phyloP scores from a whole-genome alignment of 2,113 vertebrate genomes.

The Cervus canadensis region DNA sequence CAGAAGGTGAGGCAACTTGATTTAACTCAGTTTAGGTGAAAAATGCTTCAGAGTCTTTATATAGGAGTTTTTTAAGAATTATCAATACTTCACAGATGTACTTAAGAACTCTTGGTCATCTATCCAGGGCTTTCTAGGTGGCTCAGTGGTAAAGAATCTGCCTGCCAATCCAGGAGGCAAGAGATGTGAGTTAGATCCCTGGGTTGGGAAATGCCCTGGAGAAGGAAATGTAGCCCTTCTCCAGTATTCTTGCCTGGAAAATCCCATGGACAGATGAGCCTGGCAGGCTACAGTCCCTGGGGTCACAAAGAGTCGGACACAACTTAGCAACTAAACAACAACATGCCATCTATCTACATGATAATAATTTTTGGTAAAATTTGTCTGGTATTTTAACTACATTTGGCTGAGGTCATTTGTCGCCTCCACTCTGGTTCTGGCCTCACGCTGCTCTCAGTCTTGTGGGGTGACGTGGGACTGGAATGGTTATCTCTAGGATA shows the following conservation, averaged over 20 bases:
- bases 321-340: background rate
- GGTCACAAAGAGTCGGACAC: background rate
- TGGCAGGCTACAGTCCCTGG: background rate
- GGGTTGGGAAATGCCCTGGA: background rate
- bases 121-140: background rate
- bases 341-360: rapidly evolving
- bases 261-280: background rate
- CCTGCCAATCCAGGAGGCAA: background rate
- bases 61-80: background rate
- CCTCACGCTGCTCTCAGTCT: background rate
- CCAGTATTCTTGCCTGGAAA: background rate
- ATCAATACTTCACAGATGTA: background rate
- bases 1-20: background rate
- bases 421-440: background rate
- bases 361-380: background rate
- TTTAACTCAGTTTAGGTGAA: background rate
- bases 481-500: background rate
- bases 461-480: background rate
- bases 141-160: background rate
- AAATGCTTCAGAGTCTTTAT: background rate
- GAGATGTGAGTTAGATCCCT: background rate
- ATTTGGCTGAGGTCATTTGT: background rate
- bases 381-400: background rate
- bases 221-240: background rate
- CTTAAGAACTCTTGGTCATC: background rate